Percentiles rank a stretch among this genome's conserved stretches.
Conservation (phyloP, 2,797 vertebrate species). For the Emys orbicularis region DNA sequence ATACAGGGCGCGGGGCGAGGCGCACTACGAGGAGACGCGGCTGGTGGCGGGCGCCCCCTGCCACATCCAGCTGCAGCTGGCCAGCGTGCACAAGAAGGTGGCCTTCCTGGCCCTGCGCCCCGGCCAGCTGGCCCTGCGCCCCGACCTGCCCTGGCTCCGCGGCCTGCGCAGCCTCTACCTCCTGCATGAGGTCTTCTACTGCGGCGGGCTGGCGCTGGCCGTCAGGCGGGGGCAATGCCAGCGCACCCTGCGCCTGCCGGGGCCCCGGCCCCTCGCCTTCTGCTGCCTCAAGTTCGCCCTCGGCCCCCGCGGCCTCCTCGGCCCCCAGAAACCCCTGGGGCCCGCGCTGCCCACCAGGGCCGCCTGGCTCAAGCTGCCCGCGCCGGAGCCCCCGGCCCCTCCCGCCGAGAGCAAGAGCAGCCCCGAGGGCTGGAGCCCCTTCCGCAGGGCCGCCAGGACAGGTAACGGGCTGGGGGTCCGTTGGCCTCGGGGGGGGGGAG, state of each 20-base stretch:
- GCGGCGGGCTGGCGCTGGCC: constrained; percentile 62
- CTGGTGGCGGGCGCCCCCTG: constrained; percentile 71
- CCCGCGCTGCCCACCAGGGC: constrained; percentile 54
- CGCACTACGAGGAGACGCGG: constrained; percentile 76
- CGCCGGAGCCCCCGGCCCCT: background rate
- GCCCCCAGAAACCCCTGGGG: constrained; percentile 66
- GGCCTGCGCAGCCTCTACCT: constrained; percentile 73
- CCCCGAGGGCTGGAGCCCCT: constrained; percentile 39
- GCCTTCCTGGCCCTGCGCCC: constrained; percentile 73
- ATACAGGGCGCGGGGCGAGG: constrained; percentile 60
- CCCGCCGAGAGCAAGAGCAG: background rate
- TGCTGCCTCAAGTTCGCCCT: constrained; percentile 78
- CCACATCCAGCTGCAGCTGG: constrained; percentile 63
- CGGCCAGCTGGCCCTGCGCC: constrained; percentile 67
- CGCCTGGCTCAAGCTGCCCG: constrained; percentile 61
- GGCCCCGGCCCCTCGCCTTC: constrained; percentile 76
- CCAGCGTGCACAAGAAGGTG: constrained; percentile 67
- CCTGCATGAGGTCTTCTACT: constrained; percentile 77
- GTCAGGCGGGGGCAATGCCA: constrained; percentile 10
- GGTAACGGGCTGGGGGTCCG: background rate
- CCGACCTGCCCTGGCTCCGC: constrained; percentile 75
- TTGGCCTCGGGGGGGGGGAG: too few relatives aligned
- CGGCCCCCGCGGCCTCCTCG: constrained; percentile 69
- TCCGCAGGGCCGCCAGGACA: background rate
- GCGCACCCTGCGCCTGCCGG: constrained; percentile 53